Base-by-base conservation (phyloP, 2,888 invertebrate species). In the Mycogona germanica region DNA sequence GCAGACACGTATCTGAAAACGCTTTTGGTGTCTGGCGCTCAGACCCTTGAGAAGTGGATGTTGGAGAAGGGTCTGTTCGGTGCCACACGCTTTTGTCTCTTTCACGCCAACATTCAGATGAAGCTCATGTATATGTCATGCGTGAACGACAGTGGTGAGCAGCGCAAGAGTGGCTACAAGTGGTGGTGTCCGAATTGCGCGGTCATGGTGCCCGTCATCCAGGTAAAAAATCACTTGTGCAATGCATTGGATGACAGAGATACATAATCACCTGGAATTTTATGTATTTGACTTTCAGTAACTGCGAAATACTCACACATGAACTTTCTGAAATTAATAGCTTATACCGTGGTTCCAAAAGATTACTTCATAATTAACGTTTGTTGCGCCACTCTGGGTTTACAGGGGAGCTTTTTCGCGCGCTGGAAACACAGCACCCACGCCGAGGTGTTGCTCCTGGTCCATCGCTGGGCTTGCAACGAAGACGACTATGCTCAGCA, bases 391-490 rank as follows among this genome's bases (percentile, higher is more conserved):
- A n/a, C n/a, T n/a, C n/a, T n/a, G n/a, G n/a, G n/a, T n/a, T n/a
- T n/a, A n/a, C n/a, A n/a, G 17, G 35, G 55, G 5, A 56, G 57
- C 42, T 57, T 57, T 35, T 57, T 57, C 41, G 25, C 48, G 14
- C 26, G 32, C 3, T 53, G 38, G 37, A 53, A 38, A 28, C n/a
- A 7, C 9, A 41, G 53, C 25, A 41, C 35, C 19, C 54, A 48
- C 14, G 40, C 41, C 23, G 42, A 42, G 0, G 73, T 89, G 7
- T 71, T 91, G 1, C 89, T 89, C 64, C 73, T 91, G 0, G 78
- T 91, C 50, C 91, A 91, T 70, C 89, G 89, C 67, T 91, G 91
- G 91, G 78, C 87, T 0, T 89, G 89, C 61, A 56, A 56, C 47
- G 40, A 38, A 29, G 57, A 57, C 2, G n/a, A n/a, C n/a, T n/a